phyloP scores from a whole-genome alignment of 2,113 vertebrate genomes.

The Amphilophus citrinellus region DNA sequence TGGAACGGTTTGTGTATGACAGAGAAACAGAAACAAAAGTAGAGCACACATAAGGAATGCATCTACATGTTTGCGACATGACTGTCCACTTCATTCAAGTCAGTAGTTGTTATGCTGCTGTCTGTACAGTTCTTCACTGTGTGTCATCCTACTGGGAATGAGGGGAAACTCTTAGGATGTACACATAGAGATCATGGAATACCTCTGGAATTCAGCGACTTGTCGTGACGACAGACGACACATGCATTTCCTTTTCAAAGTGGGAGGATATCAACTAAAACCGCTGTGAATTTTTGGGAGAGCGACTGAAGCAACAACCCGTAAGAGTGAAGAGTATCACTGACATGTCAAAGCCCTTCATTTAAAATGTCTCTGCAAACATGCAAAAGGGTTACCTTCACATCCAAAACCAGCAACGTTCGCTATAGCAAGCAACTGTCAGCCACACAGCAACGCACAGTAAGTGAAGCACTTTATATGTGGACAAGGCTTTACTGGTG shows the following conservation, averaged over 20 bases:
- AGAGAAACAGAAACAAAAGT: not conserved
- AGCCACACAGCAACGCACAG: not conserved
- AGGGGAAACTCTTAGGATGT: not conserved
- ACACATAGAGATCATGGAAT: too few species aligned
- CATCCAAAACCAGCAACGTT: not conserved
- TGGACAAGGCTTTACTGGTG: not conserved
- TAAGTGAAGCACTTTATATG: not conserved
- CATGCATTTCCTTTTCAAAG: too few species aligned
- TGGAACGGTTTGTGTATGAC: not conserved
- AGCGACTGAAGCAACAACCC: not conserved
- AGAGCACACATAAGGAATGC: not conserved
- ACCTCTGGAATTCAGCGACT: too few species aligned
- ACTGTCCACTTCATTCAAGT: not conserved
- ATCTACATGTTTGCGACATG: not conserved
- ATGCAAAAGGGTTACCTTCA: not conserved
- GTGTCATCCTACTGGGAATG: not conserved
- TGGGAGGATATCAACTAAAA: not conserved
- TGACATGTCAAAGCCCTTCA: not conserved
- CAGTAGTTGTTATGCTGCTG: not conserved
- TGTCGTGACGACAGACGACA: too few species aligned
- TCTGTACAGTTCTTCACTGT: not conserved
- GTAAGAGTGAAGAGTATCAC: not conserved
- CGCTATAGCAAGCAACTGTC: not conserved
- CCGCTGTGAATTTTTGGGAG: not conserved
- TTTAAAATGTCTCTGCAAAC: not conserved